Base-by-base conservation (phyloP, 2,888 invertebrate genomes). In the Apamea anceps region DNA sequence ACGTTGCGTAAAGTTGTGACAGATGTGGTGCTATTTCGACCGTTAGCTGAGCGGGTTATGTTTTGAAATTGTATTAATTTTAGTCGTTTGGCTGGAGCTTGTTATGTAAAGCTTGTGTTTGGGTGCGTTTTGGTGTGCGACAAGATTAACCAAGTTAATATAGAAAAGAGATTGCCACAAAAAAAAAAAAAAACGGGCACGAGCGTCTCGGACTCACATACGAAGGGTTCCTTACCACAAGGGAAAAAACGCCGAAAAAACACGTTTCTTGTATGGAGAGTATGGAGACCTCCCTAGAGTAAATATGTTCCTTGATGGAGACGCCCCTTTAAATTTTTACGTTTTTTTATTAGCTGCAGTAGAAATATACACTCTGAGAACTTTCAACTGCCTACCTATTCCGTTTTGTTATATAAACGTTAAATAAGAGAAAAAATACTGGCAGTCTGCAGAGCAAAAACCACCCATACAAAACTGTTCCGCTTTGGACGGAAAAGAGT, bases 1-100 rank as follows among this genome's bases (percentile, higher is more conserved):
- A 75, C 76, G 82, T 89, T 88, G 81, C 88, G 79, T 88, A 70
- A 77, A 81, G 51, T 81, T 74, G 66, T 84, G 82, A 83, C 89
- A 89, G 83, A 87, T 85, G 81, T 88, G 68, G 83, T 51, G 65
- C 76, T 66, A 84, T 87, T 87, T 85, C 77, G 72, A 73, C 73
- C 76, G 78, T 77, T 84, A 32, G 84, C 80, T 42, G n/a, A 85
- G 71, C 85, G 42, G 74, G 72, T 78, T 87, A 28, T 72, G 70
- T 85, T 85, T 85, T 81, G 85, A 85, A 87, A 87, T 73, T 67
- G 75, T 81, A 75, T 77, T 82, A 78, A 78, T 82, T 73, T 80
- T 54, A 71, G 75, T 62, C 25, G 48, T 32, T 67, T 48, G 8
- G 13, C 37, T 28, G 83, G 13, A 77, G 65, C 25, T 25, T 37